phyloP scores from a whole-genome alignment of 2,797 vertebrate genomes.

The Sebastes diaconus region DNA sequence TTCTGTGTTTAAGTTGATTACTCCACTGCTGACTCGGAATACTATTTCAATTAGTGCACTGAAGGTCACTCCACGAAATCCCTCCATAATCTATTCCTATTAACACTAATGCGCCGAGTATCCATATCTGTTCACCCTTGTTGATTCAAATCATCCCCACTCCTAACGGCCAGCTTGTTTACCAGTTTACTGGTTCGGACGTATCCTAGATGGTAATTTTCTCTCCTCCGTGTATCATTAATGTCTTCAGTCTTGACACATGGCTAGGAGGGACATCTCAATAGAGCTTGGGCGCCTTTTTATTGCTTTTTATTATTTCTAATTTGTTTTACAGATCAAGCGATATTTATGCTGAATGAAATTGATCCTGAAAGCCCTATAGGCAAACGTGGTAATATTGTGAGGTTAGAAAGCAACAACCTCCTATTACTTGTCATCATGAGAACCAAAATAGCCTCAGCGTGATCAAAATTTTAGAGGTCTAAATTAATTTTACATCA shows the following conservation, averaged over 20 bases:
- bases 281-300: conserved; percentile 76
- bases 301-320: conserved; percentile 82
- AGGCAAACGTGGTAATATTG: conserved; percentile 70
- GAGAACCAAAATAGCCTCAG: conserved; percentile 82
- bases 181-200: conserved; percentile 96
- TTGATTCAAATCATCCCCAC: conserved; percentile 99
- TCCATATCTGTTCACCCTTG: conserved; percentile 99
- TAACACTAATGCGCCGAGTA: conserved; percentile 99
- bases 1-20: conserved; percentile 99
- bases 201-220: conserved; percentile 95
- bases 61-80: conserved; percentile 99
- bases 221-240: conserved; percentile 92
- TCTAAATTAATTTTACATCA: conserved; percentile 83
- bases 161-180: conserved; percentile 98
- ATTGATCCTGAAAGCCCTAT: conserved; percentile 79
- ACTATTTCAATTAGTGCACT: conserved; percentile 99
- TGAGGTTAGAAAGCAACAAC: conserved; percentile 76
- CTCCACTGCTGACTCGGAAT: conserved; percentile 99
- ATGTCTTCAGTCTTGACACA: conserved; percentile 87
- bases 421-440: conserved; percentile 78
- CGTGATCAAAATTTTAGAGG: conserved; percentile 83
- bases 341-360: conserved; percentile 84
- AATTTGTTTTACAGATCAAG: conserved; percentile 83
- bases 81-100: conserved; percentile 99
- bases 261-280: conserved; percentile 87